A percentile compares a stretch with the other conserved stretches of the same genome.
Conservation (phyloP, 1,140 invertebrate genomes). For the Lepidotrigona ventralis region DNA sequence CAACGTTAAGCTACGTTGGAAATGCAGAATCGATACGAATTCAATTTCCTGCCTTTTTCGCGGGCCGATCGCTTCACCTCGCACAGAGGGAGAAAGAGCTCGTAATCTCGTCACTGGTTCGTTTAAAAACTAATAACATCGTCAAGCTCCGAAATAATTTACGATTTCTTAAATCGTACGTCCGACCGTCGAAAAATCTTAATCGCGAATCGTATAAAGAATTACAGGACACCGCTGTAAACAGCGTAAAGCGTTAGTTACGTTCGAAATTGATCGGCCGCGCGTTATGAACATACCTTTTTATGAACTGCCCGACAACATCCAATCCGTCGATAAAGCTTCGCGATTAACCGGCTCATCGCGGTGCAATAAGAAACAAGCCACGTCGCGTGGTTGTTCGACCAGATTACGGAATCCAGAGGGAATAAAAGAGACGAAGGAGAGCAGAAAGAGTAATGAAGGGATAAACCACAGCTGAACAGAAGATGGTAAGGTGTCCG, state of each 20-base stretch:
- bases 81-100: not conserved
- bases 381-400: conserved; percentile 33
- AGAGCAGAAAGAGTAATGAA: not conserved
- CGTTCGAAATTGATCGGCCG: not conserved
- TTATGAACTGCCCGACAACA: conserved; percentile 11
- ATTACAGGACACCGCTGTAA: not conserved
- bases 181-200: conserved; percentile 6
- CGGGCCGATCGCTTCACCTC: not conserved
- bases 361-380: conserved; percentile 61
- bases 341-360: conserved; percentile 4
- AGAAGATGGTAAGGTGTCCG: conserved; percentile 1
- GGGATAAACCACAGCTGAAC: not conserved
- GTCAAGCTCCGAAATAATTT: not conserved
- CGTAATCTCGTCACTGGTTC: not conserved
- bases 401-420: conserved; percentile 11
- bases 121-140: not conserved
- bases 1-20: not conserved
- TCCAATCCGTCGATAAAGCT: conserved; percentile 23
- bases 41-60: not conserved
- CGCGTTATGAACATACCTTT: conserved; percentile 30
- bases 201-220: conserved; percentile 10
- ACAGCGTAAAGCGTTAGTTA: conserved; percentile 3
- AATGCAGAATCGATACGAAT: not conserved
- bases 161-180: not conserved
- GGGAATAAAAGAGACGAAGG: conserved; percentile 1